Base-by-base conservation (phyloP, 2,888 invertebrate genomes). In the Cataglyphis livida region DNA sequence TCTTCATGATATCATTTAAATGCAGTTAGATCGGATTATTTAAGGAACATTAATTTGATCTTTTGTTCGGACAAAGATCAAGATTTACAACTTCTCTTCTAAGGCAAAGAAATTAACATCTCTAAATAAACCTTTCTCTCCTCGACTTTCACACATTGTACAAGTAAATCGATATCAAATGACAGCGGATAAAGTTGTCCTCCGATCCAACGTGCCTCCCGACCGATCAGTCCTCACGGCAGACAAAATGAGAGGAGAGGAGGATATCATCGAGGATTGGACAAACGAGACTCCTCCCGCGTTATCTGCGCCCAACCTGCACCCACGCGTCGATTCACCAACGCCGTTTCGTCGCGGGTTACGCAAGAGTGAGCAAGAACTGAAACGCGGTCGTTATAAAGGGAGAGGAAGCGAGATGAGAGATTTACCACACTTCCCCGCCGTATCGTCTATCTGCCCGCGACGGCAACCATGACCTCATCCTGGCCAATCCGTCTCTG, bases 201-300 rank as follows among this genome's bases (percentile, higher is more conserved):
- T 38, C 18, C 44, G 21, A 78, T 71, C 21, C 41, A 59, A 38
- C 57, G 15, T 73, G 18, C 78, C 32, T 44, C 44, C 21, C 57
- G 25, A 4, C 41, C 32, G 21, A 3, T 15, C 12, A 68, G 12
- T 70, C 62, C 78, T 41, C 76, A 28, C 41, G 54, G 15, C 44
- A 65, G 74, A 66, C 32, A 78, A 73, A 68, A 83, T 41, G 74
- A 84, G 66, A 81, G 57, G 32, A 54, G 66, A 66, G 75, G 44
- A 82, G 86, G 76, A 92, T 91, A 92, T 91, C 91, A 92, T 86
- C 91, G 93, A 92, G 92, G 93, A 94, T 93, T 94, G 94, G 94
- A 93, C 92, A 92, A 91, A 93, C 91, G 90, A 93, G 91, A 93
- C 94, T 93, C 94, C 94, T 93, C 94, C 94, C 93, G 94, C 92